phyloP scores from a whole-genome alignment of 2,797 vertebrate genomes.

The Pseudochromis fuscus region DNA sequence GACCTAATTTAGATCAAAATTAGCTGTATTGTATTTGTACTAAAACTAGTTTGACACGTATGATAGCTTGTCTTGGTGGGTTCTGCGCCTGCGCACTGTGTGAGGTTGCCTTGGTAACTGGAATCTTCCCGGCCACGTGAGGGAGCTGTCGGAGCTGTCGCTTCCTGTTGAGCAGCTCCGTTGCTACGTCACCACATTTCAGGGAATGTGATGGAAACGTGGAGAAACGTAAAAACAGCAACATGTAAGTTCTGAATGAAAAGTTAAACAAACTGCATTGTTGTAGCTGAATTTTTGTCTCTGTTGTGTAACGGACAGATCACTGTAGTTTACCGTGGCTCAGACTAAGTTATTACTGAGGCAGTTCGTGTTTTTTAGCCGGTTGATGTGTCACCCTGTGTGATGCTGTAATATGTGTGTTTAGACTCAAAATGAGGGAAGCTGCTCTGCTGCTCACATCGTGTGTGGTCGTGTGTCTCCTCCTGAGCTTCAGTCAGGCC shows the following conservation, averaged over 20 bases:
- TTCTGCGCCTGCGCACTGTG: too few relatives aligned
- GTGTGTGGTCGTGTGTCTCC: constrained; percentile 76
- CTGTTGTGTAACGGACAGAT: neutral
- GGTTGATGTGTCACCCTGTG: constrained; percentile 9
- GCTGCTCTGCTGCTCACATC: constrained; percentile 58
- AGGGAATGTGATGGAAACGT: constrained; percentile 66
- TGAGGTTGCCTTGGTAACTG: constrained; percentile 16
- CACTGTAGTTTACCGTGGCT: neutral
- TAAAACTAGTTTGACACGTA: too few relatives aligned
- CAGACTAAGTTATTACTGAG: neutral
- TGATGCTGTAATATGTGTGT: constrained; percentile 33
- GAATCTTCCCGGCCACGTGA: constrained; percentile 56
- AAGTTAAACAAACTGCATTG: constrained; percentile 17
- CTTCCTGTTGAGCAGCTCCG: constrained; percentile 29
- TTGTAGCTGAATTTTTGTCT: neutral
- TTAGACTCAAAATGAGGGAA: constrained; percentile 78
- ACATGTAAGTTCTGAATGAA: constrained; percentile 64
- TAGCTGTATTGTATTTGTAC: too few relatives aligned
- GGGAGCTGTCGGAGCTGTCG: constrained; percentile 58
- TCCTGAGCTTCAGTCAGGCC: constrained; percentile 77
- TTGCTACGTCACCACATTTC: constrained; percentile 85
- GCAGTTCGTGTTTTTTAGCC: too few relatives aligned
- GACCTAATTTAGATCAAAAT: too few relatives aligned
- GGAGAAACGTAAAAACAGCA: constrained; percentile 47
- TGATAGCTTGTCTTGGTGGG: too few relatives aligned